Base-by-base conservation (phyloP, 2,888 invertebrate species). In the Nemoura dubitans region DNA sequence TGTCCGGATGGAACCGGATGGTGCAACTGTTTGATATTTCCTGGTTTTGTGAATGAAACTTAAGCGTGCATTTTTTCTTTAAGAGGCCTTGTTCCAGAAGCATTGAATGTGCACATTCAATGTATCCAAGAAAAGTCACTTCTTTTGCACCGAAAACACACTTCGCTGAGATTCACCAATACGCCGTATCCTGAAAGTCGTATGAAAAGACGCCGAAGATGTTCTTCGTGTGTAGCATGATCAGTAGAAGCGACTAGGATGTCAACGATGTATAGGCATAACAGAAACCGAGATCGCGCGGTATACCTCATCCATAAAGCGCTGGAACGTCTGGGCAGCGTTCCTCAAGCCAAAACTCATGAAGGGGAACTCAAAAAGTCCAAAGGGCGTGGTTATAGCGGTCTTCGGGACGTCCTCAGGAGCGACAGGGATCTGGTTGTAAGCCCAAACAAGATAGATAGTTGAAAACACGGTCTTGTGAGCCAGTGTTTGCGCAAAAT, bases 201-300 rank as follows among this genome's bases (percentile, higher is more conserved):
- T 84, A 89, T 82, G 36, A 90, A 89, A 0, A 89, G 86, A 10
- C 83, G 85, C 0, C 88, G 87, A 0, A 90, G 88, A 86, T 91
- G 90, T 25, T 88, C 10, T 2, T 28, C 14, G 85, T 86, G 85
- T 78, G 78, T 7, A 14, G 27, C 30, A 5, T 5, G 7, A 26
- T 28, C 84, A 14, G 29, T 7, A 5, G 87, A 59, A 0, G 82
- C 77, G 5, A 83, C 21, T 0, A 86, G 26, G 16, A 86, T 77
- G 76, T 87, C 86, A 77, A 86, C 86, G 16, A 86, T 36, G 76
- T 86, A n/a, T n/a, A 87, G 10, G 77, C 21, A 25, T 83, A 87
- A n/a, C 26, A 59, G 80, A 86, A 87, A n/a, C 84, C 83, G 0
- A 86, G 36, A 21, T 81, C 87, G 0, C 42, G 83, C 3, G 84